Conservation (phyloP, 2,113 vertebrate genomes). For the Himantopus leucocephalus region DNA sequence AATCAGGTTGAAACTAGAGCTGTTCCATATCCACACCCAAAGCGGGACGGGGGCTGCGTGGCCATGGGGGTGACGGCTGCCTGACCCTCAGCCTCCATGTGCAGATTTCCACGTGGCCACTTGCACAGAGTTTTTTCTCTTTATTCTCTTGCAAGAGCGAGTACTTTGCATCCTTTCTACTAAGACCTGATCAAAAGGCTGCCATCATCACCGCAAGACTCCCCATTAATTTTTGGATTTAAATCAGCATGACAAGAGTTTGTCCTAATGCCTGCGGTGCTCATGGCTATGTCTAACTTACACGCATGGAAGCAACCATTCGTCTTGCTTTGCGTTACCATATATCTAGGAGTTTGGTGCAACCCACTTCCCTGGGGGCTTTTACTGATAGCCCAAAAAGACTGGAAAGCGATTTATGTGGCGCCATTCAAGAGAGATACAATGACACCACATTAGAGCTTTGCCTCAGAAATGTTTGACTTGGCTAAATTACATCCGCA, state of each 20-base stretch:
- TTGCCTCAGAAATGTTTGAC: not conserved
- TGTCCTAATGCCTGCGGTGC: not conserved
- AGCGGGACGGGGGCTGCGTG: accelerated
- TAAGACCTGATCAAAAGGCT: not conserved
- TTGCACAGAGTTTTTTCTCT: not conserved
- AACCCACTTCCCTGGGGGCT: not conserved
- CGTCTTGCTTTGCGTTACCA: not conserved
- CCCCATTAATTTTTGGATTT: not conserved
- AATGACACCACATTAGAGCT: not conserved
- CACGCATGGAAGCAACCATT: not conserved
- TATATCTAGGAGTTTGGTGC: not conserved
- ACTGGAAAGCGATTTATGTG: not conserved
- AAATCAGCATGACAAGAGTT: not conserved
- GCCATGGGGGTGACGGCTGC: accelerated
- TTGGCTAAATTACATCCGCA: not conserved
- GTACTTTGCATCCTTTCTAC: not conserved
- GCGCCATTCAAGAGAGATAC: not conserved
- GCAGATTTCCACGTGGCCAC: accelerated
- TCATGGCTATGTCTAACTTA: not conserved
- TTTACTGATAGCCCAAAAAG: not conserved
- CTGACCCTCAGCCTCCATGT: accelerated
- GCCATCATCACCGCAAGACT: not conserved
- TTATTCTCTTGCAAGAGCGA: not conserved
- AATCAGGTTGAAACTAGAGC: not conserved
- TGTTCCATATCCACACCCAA: not conserved